phyloP scores from a whole-genome alignment of 1,140 invertebrate species.

The Onthophagus taurus region DNA sequence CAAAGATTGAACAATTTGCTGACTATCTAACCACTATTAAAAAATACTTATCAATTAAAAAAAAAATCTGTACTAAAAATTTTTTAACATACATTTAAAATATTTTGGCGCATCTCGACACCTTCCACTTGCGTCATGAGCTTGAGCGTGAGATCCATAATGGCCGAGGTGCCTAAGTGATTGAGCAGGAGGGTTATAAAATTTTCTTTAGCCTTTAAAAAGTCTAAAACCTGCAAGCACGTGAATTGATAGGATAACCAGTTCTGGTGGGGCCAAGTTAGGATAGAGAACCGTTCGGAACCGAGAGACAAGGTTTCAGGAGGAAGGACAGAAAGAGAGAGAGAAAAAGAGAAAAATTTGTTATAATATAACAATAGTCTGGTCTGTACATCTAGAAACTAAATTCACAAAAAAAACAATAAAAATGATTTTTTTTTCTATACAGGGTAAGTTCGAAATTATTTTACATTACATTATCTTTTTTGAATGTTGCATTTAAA shows the following conservation, averaged over 20 bases:
- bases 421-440: background rate
- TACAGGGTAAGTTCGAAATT: too few relatives aligned
- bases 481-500: too few relatives aligned
- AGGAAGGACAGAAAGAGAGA: slow-evolving; percentile 14
- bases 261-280: slow-evolving; percentile 48
- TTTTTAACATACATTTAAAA: slow-evolving; percentile 63
- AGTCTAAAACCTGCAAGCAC: slow-evolving; percentile 83
- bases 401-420: too few relatives aligned
- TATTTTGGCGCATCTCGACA: slow-evolving; percentile 63
- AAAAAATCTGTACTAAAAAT: slow-evolving; percentile 11
- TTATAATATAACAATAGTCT: too few relatives aligned
- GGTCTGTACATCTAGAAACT: too few relatives aligned
- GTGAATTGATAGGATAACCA: slow-evolving; percentile 87
- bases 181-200: slow-evolving; percentile 78
- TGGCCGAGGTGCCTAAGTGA: slow-evolving; percentile 88
- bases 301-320: slow-evolving; percentile 4
- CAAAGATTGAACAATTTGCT: slow-evolving; percentile 74
- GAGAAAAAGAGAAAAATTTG: slow-evolving; percentile 16
- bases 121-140: slow-evolving; percentile 79
- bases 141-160: slow-evolving; percentile 88
- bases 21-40: slow-evolving; percentile 82
- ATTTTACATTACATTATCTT: too few relatives aligned
- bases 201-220: slow-evolving; percentile 75
- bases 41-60: slow-evolving; percentile 7
- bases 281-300: slow-evolving; percentile 15